Percentiles rank a stretch among this genome's conserved stretches.
Evolutionary conservation across 1,140 invertebrate genomes (phyloP).

Genomic region (Drosophila auraria): DNA sequence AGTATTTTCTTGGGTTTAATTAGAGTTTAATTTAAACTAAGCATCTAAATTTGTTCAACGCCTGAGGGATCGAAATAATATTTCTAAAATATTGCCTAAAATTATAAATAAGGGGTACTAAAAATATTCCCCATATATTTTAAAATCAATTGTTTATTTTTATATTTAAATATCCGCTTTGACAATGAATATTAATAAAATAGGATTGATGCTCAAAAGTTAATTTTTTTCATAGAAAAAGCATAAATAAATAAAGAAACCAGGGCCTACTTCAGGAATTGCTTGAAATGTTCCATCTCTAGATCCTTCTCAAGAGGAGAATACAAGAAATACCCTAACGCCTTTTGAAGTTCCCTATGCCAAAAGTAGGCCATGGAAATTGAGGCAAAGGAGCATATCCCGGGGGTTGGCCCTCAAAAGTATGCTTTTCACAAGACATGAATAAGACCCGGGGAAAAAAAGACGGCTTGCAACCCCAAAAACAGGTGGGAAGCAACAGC

Average conservation of each 20-base stretch:
- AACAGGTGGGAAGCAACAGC: constrained; percentile 50
- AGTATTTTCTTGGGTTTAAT: constrained; percentile 12
- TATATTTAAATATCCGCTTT: too few species aligned
- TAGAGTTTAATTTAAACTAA: background rate
- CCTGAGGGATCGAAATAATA: too few species aligned
- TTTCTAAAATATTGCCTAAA: too few species aligned
- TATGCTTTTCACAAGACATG: background rate
- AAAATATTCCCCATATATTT: background rate
- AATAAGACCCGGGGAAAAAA: background rate
- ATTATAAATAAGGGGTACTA: too few species aligned
- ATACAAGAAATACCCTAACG: background rate
- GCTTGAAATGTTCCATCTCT: background rate
- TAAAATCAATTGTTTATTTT: background rate
- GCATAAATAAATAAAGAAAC: background rate
- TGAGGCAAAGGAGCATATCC: background rate
- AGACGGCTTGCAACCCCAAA: constrained; percentile 18
- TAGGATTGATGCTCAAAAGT: background rate
- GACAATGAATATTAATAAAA: background rate
- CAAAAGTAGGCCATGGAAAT: background rate
- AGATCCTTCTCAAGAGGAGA: background rate
- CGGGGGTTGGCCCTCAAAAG: background rate
- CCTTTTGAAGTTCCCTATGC: background rate
- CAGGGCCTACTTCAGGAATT: background rate
- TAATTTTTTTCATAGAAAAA: background rate
- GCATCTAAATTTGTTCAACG: background rate